A percentile compares a stretch with the other conserved stretches of the same genome.
Evolutionary conservation across 2,888 invertebrate genomes (phyloP).

Genomic region (Tholera decimalis): DNA sequence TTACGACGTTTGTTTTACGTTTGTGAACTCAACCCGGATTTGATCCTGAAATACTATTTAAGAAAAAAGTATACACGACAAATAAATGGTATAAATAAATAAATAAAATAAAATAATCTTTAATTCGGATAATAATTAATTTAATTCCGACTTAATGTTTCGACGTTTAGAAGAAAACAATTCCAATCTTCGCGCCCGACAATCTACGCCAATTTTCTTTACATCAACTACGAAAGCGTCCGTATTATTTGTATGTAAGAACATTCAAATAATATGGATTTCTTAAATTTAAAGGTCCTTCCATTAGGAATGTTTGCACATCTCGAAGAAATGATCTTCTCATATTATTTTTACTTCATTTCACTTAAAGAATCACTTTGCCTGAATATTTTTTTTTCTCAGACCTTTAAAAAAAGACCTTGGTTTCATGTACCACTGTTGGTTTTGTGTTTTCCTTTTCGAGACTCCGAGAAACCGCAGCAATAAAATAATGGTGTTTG

Average conservation of each 20-base stretch:
- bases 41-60: background rate
- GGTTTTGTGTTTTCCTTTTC: slow-evolving; percentile 43
- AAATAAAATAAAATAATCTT: no score
- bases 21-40: background rate
- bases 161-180: slow-evolving; percentile 5
- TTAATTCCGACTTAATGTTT: slow-evolving; percentile 1
- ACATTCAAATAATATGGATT: slow-evolving; percentile 46
- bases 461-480: slow-evolving; percentile 6
- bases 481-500: slow-evolving; percentile 36
- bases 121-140: no score
- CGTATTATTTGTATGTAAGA: no score
- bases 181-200: slow-evolving; percentile 27
- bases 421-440: slow-evolving; percentile 38
- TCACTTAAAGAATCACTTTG: slow-evolving; percentile 20
- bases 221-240: slow-evolving; percentile 6
- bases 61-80: slow-evolving; percentile 2
- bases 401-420: slow-evolving; percentile 38
- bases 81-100: slow-evolving; percentile 11
- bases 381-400: slow-evolving; percentile 34
- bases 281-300: slow-evolving; percentile 15
- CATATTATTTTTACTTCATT: slow-evolving; percentile 1
- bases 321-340: slow-evolving; percentile 13
- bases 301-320: slow-evolving; percentile 11
- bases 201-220: slow-evolving; percentile 24
- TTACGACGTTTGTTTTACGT: background rate